phyloP scores from a whole-genome alignment of 1,140 invertebrate genomes.

The Camponotus vicinus region DNA sequence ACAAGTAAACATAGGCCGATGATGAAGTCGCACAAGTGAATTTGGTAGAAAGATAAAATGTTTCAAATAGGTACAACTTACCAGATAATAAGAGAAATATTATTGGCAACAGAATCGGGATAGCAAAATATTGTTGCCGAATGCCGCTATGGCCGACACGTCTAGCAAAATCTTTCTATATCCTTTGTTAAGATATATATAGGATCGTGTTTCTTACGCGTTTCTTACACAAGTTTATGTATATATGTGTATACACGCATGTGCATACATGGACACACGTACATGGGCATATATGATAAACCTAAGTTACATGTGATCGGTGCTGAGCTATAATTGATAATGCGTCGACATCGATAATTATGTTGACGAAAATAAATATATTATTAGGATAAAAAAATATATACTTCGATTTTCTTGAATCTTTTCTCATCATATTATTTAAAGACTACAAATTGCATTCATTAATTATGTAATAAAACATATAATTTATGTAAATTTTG shows the following conservation, averaged over 20 bases:
- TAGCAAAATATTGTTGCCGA: background rate
- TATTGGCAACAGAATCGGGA: slow-evolving; percentile 7
- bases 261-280: slow-evolving; percentile 54
- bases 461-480: background rate
- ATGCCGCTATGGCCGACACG: slow-evolving; percentile 41
- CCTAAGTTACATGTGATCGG: slow-evolving; percentile 62
- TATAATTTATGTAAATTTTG: background rate
- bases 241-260: slow-evolving; percentile 73
- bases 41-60: slow-evolving; percentile 2
- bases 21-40: slow-evolving; percentile 15
- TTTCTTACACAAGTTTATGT: slow-evolving; percentile 64
- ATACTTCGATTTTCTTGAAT: slow-evolving; percentile 59
- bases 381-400: slow-evolving; percentile 66
- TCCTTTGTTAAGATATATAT: slow-evolving; percentile 53
- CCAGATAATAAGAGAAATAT: background rate
- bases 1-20: slow-evolving; percentile 4
- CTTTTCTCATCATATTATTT: background rate
- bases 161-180: slow-evolving; percentile 66
- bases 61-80: slow-evolving; percentile 17
- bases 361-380: slow-evolving; percentile 72
- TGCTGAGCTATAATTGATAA: slow-evolving; percentile 68
- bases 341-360: slow-evolving; percentile 27
- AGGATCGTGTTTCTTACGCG: slow-evolving; percentile 66
- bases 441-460: background rate
- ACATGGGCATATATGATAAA: slow-evolving; percentile 59